phyloP scores from a whole-genome alignment of 2,888 invertebrate genomes.

The Epirrhoe alternata region DNA sequence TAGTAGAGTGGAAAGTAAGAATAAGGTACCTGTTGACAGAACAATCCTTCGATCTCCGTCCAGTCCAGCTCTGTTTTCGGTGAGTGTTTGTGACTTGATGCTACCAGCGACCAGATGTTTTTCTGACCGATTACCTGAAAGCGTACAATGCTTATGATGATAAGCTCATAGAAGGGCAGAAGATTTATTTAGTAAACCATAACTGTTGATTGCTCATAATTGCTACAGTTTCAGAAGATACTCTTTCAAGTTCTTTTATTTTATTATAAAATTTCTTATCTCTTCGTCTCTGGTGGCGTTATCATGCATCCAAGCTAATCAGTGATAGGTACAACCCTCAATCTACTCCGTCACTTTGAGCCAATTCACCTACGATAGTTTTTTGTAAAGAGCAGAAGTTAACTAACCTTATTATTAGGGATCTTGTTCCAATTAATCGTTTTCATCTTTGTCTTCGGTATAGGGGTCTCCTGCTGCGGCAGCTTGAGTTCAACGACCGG shows the following conservation, averaged over 20 bases:
- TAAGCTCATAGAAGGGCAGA: too few relatives aligned
- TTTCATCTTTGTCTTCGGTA: conserved; percentile 98
- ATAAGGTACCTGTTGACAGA: conserved; percentile 95
- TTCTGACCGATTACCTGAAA: conserved; percentile 92
- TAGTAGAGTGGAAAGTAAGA: not conserved
- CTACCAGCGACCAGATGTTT: conserved; percentile 97
- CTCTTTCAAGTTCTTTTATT: too few relatives aligned
- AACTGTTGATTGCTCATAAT: too few relatives aligned
- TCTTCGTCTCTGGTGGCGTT: too few relatives aligned
- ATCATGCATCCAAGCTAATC: too few relatives aligned
- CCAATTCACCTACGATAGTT: too few relatives aligned
- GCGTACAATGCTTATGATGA: not conserved
- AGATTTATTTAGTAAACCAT: too few relatives aligned
- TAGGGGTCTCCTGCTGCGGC: conserved; percentile 96
- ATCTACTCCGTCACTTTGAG: too few relatives aligned
- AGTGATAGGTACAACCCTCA: too few relatives aligned
- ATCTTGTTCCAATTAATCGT: conserved; percentile 99
- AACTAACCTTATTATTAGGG: conserved; percentile 91
- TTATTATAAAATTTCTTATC: too few relatives aligned
- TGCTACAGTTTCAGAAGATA: not conserved
- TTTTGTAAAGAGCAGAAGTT: too few relatives aligned
- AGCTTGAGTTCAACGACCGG: conserved; percentile 83
- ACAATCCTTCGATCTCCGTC: conserved; percentile 96
- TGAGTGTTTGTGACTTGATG: conserved; percentile 92
- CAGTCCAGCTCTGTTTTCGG: conserved; percentile 95